Percentiles rank a stretch among this genome's conserved stretches.
phyloP scores from a whole-genome alignment of 1,140 invertebrate species.

The Vollenhovia emeryi region DNA sequence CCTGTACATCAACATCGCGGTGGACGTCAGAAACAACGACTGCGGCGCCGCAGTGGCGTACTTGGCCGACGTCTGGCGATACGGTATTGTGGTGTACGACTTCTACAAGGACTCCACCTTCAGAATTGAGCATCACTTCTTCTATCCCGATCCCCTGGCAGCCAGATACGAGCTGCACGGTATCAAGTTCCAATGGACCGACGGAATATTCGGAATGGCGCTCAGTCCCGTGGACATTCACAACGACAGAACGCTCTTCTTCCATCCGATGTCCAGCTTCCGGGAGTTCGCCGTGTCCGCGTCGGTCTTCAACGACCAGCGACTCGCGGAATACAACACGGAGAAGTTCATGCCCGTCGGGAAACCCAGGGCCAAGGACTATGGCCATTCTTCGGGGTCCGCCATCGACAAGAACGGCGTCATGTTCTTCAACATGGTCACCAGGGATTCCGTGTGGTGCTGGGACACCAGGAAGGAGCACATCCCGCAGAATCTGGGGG shows the following conservation, averaged over 20 bases:
- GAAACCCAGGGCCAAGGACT: slow-evolving; percentile 86
- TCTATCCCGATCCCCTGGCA: slow-evolving; percentile 91
- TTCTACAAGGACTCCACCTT: slow-evolving; percentile 89
- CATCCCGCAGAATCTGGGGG: slow-evolving; percentile 87
- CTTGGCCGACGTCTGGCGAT: slow-evolving; percentile 91
- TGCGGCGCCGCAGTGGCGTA: slow-evolving; percentile 90
- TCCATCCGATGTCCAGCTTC: slow-evolving; percentile 93
- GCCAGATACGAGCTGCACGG: slow-evolving; percentile 89
- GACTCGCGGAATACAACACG: slow-evolving; percentile 83
- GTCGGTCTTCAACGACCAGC: slow-evolving; percentile 87
- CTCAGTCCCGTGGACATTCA: slow-evolving; percentile 87
- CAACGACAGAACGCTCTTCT: slow-evolving; percentile 89
- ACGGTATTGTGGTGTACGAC: slow-evolving; percentile 90
- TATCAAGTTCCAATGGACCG: slow-evolving; percentile 92
- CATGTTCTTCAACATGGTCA: slow-evolving; percentile 92
- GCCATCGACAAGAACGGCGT: slow-evolving; percentile 90
- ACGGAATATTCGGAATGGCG: slow-evolving; percentile 92
- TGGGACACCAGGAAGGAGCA: slow-evolving; percentile 92
- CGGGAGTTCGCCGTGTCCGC: slow-evolving; percentile 90
- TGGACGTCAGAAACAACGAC: slow-evolving; percentile 88
- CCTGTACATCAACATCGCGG: slow-evolving; percentile 90
- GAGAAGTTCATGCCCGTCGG: slow-evolving; percentile 89
- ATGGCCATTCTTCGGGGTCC: slow-evolving; percentile 90
- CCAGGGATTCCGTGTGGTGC: slow-evolving; percentile 90
- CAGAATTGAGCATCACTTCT: slow-evolving; percentile 90